Conservation (phyloP, 1,140 invertebrate genomes). For the Notospermus geniculatus region DNA sequence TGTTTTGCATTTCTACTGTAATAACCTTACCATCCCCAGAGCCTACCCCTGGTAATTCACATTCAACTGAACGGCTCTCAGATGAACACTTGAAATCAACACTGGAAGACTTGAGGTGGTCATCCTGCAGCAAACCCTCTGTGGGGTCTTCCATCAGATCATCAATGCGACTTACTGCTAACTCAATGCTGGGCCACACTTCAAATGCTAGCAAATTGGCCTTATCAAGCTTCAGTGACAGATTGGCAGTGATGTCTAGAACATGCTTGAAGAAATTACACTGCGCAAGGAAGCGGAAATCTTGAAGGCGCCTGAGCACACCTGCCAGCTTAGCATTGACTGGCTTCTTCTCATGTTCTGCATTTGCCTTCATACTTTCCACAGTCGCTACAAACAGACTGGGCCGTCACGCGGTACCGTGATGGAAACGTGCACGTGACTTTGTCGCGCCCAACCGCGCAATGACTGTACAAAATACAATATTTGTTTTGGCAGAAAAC, state of each 20-base stretch:
- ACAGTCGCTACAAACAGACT: not conserved
- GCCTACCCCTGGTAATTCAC: not conserved
- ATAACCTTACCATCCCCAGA: not conserved
- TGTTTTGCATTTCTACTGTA: not conserved
- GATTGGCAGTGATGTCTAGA: not conserved
- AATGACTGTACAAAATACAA: no score
- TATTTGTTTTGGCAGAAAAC: no score
- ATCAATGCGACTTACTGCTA: not conserved
- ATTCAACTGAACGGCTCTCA: not conserved
- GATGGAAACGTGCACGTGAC: no score
- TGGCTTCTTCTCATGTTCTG: no score
- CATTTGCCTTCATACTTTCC: no score
- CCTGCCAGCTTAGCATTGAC: not conserved
- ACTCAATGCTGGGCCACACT: not conserved
- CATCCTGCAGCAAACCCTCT: no score
- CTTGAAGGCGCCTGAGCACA: not conserved
- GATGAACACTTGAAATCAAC: not conserved
- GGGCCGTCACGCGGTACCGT: no score
- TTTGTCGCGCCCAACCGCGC: no score
- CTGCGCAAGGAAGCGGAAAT: not conserved
- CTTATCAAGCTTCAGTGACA: not conserved
- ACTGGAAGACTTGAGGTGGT: no score
- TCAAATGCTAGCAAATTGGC: not conserved
- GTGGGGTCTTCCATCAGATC: no score
- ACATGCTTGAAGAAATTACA: not conserved